Evolutionary conservation across 2,888 invertebrate genomes (phyloP), one percentile per base, ranked within the genome.

Genomic region (Trichopria drosophilae): DNA sequence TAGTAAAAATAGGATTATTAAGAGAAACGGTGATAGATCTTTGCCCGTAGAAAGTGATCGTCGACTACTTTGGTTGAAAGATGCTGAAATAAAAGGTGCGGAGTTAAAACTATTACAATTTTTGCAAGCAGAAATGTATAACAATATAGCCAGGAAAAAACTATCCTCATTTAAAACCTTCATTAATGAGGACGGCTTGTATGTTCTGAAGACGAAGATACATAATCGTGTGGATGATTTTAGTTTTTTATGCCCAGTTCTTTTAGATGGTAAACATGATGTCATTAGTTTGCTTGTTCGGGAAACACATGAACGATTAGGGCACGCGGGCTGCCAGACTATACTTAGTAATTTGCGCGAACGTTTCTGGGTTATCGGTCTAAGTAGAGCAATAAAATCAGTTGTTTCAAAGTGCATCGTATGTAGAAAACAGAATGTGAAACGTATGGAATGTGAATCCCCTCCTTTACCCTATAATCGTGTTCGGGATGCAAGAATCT

Each of bases 401-500:
- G 6, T 31, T 2, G n/a, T 10, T 6, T 2, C 12, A 3, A 3
- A 31, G 31, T 31, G 31, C 6, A 7, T 31, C 3, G 10, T 2
- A 3, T 31, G 31, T 10, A 4, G 16, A 31, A 31, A 12, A 31
- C n/a, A 31, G 2, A 9, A 31, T 2, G 31, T 7, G 3, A 31
- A 31, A 31, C 10, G 31, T 3, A 3, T 31, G 6, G 31, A 31
- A 10, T 31, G 31, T 12, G 31, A 31, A n/a, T 4, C 31, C 6
- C 4, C 31, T 3, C n/a, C 31, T 2, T 10, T 31, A 3, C 31
- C 31, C 5, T 6, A 2, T 7, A 31, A 43, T 23, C 10, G 43
- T 13, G 15, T 24, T 23, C 42, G 28, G 4, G 39, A 42, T 18
- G 37, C 50, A n/a, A 22, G n/a, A 3, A 24, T 45, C 15, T 66